Evolutionary conservation across 1,140 invertebrate genomes (phyloP).

Genomic region (Oreohelix idahoensis): DNA sequence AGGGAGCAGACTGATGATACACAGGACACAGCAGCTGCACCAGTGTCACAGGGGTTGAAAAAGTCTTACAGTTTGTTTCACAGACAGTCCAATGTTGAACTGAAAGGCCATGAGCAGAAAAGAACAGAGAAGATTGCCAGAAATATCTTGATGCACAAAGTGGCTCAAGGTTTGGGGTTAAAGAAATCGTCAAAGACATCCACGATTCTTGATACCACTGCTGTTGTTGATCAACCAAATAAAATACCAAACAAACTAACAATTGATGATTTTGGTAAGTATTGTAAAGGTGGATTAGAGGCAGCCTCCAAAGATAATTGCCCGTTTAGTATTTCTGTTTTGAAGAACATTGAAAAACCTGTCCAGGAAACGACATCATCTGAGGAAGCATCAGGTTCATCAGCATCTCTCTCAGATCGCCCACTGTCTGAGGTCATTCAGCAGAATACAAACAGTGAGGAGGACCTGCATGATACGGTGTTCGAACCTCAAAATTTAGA

Average conservation of each 20-base stretch:
- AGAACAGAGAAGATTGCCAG: background rate
- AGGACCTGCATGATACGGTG: background rate
- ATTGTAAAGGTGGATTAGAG: background rate
- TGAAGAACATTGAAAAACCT: too few relatives aligned
- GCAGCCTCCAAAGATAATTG: background rate
- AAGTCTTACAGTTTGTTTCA: background rate
- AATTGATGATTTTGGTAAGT: too few relatives aligned
- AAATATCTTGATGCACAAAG: background rate
- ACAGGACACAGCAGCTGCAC: background rate
- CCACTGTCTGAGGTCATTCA: background rate
- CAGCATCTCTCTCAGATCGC: background rate
- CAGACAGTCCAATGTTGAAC: background rate
- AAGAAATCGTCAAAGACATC: background rate
- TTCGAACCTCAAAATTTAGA: background rate
- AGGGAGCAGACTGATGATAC: background rate
- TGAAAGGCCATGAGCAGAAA: background rate
- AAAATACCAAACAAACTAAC: background rate
- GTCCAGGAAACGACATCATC: background rate
- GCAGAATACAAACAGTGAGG: background rate
- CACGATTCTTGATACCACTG: background rate
- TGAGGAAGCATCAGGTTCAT: background rate
- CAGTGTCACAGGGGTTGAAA: background rate
- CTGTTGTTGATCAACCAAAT: background rate
- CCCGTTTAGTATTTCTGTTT: background rate
- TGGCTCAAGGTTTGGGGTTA: conserved; percentile 21